A percentile compares a stretch with the other conserved stretches of the same genome.
Conservation (phyloP, 2,797 vertebrate genomes). For the Pseudocheirus occidentalis region DNA sequence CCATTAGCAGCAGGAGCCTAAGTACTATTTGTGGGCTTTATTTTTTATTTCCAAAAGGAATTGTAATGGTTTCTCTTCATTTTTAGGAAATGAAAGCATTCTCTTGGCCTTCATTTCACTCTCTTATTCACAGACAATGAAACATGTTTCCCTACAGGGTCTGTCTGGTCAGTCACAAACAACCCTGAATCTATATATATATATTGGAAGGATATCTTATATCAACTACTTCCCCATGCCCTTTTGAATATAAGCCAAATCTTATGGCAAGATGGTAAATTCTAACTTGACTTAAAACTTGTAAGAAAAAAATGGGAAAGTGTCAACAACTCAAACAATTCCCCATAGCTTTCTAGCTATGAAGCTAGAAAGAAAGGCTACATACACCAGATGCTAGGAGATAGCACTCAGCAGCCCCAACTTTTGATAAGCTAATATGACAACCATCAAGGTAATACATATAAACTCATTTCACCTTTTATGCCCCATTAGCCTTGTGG, state of each 20-base stretch:
- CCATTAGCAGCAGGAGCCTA: conserved; percentile 5
- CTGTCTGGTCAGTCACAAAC: background rate
- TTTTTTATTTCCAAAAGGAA: background rate
- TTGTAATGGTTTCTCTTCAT: background rate
- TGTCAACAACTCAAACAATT: background rate
- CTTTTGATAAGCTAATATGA: background rate
- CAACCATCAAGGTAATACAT: background rate
- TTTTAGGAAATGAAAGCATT: conserved; percentile 19
- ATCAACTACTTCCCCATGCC: background rate
- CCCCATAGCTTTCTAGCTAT: background rate
- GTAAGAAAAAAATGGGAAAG: background rate
- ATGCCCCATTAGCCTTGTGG: background rate
- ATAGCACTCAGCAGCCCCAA: background rate
- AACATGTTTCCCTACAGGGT: background rate
- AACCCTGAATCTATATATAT: background rate
- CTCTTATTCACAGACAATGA: background rate
- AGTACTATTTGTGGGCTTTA: background rate
- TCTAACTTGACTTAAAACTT: background rate
- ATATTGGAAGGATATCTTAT: background rate
- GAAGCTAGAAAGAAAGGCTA: background rate
- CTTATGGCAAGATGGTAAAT: background rate
- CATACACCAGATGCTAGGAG: background rate
- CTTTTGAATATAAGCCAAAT: background rate
- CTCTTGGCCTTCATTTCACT: conserved; percentile 14
- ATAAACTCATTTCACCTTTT: background rate